Evolutionary conservation across 2,113 vertebrate species (phyloP), one percentile per base, ranked within the genome.

Genomic region (Clarias magur): DNA sequence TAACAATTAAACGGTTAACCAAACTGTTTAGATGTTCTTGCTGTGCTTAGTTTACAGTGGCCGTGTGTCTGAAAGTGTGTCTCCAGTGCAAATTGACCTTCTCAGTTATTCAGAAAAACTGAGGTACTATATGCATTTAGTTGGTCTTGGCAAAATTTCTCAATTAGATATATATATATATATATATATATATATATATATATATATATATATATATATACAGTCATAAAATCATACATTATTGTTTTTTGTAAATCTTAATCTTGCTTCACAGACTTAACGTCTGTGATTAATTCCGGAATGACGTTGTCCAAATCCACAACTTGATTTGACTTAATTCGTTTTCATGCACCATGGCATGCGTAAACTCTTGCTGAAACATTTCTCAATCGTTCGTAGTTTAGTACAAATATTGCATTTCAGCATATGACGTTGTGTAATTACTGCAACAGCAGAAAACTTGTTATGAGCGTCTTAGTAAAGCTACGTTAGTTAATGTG

Each of bases 1-100:
- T 78, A 83, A 88, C 88, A 91, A 89, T 88, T 85, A 65, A 88
- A 86, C 57, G 63, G 89, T 89, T 91, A 88, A 88, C 42, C 42
- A 48, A 88, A 79, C 76, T 12, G n/a, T 4, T 90, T 87, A 67
- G 70, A 83, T 85, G 78, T 89, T 91, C 57, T 88, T 87, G 78
- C 30, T 86, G 86, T 88, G 80, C 59, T 84, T 86, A 59, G 53
- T 67, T 54, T 82, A 48, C 76, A 84, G 25, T 79, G 21, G 4
- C 34, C 84, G 59, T 84, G 80, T 88, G 56, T 85, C 53, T 80
- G 85, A 67, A 25, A 63, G 25, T 42, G 62, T 87, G 79, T 85
- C 75, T 88, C 34, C 48, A 57, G 63, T 60, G 53, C 16, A 63
- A 87, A 34, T 13, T 27, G n/a, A 25, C 27, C 34, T 23, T 57